Base-by-base conservation (phyloP, 2,888 invertebrate species). In the Dolomedes plantarius region DNA sequence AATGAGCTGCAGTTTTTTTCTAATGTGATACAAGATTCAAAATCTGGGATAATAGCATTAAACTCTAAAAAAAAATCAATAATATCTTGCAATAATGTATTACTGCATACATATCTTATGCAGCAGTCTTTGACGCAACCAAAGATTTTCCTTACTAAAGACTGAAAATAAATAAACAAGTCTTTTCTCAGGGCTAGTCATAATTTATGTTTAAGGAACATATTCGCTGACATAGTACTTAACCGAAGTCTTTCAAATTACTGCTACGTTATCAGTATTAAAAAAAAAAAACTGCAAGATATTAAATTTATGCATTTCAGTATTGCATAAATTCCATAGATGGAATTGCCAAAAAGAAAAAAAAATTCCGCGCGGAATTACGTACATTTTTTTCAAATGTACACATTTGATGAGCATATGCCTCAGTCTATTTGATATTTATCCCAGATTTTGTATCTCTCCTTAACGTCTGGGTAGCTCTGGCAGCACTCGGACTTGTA, bases 1-100 rank as follows among this genome's bases (percentile, higher is more conserved):
- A 96, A 92, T 95, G 94, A 93, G 71, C 23, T 19, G n/a, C 19
- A 41, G 7, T 27, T 11, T n/a, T n/a, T 36, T 32, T 31, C 29
- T 62, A 19, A 62, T 74, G 79, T 86, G 71, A 80, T 76, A 76
- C 29, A 41, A 1, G 41, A 16, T 56, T 76, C 67, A 46, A 85
- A 85, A 29, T 77, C 76, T 77, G 77, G 83, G 77, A 85, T n/a
- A n/a, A n/a, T 31, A 23, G 16, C 56, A 56, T 23, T 16, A 5
- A 46, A 46, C 9, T 7, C n/a, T n/a, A n/a, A n/a, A n/a, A n/a
- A n/a, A n/a, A n/a, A 36, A 36, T 7, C 7, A 7, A 36, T 9
- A 5, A 36, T 36, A 36, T 36, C 36, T 36, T 36, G 36, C 36
- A 36, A 9, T 9, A 5, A 23, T 56, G 1, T 19, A 56, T 23